phyloP scores from a whole-genome alignment of 2,797 vertebrate species.

The Karalla daura region DNA sequence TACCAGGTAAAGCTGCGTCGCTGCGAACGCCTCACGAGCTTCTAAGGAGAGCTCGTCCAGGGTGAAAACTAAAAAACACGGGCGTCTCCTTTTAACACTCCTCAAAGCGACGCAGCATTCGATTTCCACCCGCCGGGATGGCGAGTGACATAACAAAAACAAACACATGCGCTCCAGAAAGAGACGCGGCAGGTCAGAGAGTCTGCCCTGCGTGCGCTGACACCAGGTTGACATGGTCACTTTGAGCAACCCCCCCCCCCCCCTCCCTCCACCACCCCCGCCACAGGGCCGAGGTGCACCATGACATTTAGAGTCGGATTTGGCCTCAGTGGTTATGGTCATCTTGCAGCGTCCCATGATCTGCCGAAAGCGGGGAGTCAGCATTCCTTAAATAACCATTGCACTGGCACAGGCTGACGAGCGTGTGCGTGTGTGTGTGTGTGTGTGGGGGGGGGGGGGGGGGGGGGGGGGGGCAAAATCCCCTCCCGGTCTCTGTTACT shows the following conservation, averaged over 20 bases:
- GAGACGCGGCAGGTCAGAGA: constrained; percentile 39
- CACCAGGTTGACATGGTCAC: constrained; percentile 55
- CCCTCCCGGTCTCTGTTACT: constrained; percentile 59
- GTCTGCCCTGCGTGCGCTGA: constrained; percentile 25
- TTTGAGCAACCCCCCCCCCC: constrained; percentile 41
- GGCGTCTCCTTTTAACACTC: no score
- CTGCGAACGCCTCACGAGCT: no score
- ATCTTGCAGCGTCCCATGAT: constrained; percentile 65
- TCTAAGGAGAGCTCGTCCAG: constrained; percentile 1
- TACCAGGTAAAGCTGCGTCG: background rate
- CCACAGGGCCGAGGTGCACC: constrained; percentile 54
- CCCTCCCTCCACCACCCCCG: no score
- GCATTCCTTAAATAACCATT: constrained; percentile 83
- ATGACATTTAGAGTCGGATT: constrained; percentile 80
- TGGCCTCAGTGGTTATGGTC: constrained; percentile 72
- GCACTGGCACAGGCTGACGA: constrained; percentile 59
- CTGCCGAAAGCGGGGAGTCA: constrained; percentile 73
- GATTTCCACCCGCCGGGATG: no score
- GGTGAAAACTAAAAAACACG: no score
- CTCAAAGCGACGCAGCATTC: no score
- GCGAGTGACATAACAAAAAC: constrained; percentile 15
- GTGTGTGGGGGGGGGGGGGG: no score
- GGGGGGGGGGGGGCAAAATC: constrained; percentile 65
- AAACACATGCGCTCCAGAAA: constrained; percentile 14
- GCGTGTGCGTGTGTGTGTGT: no score